These are phyloP conservation scores for Lophius piscatorius DNA, from an alignment of 2,113 vertebrate genomes.

Conservation along the genomic window DNA sequence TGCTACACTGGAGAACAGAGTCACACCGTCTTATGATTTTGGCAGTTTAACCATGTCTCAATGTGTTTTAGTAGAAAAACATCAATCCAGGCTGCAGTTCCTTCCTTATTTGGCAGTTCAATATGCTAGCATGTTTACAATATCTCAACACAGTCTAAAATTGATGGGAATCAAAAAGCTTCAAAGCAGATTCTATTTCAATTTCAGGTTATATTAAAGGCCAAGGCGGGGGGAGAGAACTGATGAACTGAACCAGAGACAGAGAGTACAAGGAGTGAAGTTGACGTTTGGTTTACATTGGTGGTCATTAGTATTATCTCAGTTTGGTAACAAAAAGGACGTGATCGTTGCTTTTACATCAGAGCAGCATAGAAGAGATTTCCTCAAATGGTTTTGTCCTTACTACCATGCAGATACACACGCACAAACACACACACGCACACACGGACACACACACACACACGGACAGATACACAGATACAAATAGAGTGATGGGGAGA, in stretches of 20 bases:
- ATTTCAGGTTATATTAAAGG: constrained; percentile 32
- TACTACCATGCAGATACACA: background rate
- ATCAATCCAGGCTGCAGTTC: constrained; percentile 25
- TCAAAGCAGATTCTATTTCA: constrained; percentile 18
- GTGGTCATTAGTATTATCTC: constrained; percentile 44
- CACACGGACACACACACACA: background rate
- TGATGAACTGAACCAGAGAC: background rate
- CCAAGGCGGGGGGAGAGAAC: background rate
- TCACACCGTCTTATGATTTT: constrained; percentile 40
- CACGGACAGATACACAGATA: background rate
- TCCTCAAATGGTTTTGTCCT: constrained; percentile 18
- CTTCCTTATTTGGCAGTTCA: constrained; percentile 46
- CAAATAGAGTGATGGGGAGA: no score
- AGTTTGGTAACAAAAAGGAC: constrained; percentile 24
- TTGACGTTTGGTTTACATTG: constrained; percentile 38
- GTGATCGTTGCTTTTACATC: constrained; percentile 33
- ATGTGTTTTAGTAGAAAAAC: constrained; percentile 28
- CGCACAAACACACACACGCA: background rate
- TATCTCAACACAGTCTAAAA: constrained; percentile 9
- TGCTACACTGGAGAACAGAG: constrained; percentile 43
- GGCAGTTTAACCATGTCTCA: constrained; percentile 24
- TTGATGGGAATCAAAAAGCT: constrained; percentile 23
- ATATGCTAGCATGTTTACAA: background rate
- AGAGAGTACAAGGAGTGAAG: background rate
- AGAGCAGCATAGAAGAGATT: constrained; percentile 7